Percentiles rank a stretch among this genome's conserved stretches.
phyloP scores from a whole-genome alignment of 2,797 vertebrate genomes.

The Channallabes apus region DNA sequence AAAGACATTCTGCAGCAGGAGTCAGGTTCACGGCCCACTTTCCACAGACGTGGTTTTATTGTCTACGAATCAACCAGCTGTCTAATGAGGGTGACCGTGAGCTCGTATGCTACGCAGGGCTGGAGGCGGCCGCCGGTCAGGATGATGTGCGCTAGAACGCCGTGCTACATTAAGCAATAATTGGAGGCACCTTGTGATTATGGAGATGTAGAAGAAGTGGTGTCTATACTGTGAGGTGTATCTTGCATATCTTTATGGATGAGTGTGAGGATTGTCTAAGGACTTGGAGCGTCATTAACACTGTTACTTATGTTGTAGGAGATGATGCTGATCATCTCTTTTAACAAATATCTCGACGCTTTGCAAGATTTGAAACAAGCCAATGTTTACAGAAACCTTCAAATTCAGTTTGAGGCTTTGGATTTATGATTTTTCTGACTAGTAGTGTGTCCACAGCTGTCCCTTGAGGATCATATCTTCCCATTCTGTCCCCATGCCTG shows the following conservation, averaged over 20 bases:
- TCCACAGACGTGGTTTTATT: constrained; percentile 42
- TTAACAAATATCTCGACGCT: neutral
- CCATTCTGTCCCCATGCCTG: neutral
- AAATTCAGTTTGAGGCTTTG: neutral
- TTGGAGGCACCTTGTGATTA: constrained; percentile 59
- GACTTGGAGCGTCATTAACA: constrained; percentile 43
- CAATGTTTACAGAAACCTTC: neutral
- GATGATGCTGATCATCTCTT: neutral
- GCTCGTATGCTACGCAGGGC: constrained; percentile 43
- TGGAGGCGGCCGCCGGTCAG: constrained; percentile 32
- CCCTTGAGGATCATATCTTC: neutral
- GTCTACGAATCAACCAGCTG: constrained; percentile 51
- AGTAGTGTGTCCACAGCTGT: neutral
- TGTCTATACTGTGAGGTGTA: neutral
- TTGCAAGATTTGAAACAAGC: neutral
- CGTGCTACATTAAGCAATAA: constrained; percentile 63
- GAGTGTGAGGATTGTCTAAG: neutral
- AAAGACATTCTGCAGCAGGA: constrained; percentile 26
- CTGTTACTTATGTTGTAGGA: neutral
- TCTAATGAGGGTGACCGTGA: constrained; percentile 55
- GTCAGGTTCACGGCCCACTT: constrained; percentile 24
- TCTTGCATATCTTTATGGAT: neutral
- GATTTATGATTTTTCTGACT: neutral
- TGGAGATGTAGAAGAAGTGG: constrained; percentile 38
- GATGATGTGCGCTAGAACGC: constrained; percentile 47